Percentiles rank a stretch among this genome's conserved stretches.
Evolutionary conservation across 2,888 invertebrate species (phyloP).

Genomic region (Frankliniella intonsa): DNA sequence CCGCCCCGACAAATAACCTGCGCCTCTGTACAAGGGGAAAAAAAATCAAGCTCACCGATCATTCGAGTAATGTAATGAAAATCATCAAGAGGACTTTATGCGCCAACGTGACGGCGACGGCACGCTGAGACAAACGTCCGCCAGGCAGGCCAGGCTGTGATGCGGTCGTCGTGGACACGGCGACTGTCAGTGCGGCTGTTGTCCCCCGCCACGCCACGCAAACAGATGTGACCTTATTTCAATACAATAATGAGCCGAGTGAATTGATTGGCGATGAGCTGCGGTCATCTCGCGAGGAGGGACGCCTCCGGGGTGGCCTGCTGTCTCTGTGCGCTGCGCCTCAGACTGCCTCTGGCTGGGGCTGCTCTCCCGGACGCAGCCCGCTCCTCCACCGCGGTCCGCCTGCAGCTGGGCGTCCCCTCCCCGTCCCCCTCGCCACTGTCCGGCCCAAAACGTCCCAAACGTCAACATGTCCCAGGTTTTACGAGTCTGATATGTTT

Average conservation of each 20-base stretch:
- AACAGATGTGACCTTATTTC: background rate
- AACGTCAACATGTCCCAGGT: conserved; percentile 19
- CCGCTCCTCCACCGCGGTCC: background rate
- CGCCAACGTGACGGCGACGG: too few relatives aligned
- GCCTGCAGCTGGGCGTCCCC: background rate
- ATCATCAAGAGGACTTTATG: too few relatives aligned
- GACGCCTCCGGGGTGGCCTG: background rate
- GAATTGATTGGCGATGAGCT: conserved; percentile 12
- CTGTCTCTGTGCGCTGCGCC: background rate
- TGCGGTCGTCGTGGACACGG: background rate
- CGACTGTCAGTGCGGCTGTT: too few relatives aligned
- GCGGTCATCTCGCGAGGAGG: background rate
- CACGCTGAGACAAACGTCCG: too few relatives aligned
- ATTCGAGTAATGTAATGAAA: too few relatives aligned
- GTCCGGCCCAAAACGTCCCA: conserved; percentile 12
- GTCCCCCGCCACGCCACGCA: background rate
- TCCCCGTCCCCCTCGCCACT: background rate
- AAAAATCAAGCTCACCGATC: too few relatives aligned
- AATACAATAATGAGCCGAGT: conserved; percentile 1
- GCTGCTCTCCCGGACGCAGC: background rate
- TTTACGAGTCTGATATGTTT: conserved; percentile 21
- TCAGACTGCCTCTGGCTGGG: background rate
- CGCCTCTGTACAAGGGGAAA: too few relatives aligned
- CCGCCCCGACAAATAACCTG: too few relatives aligned
- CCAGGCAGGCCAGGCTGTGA: too few relatives aligned